Evolutionary conservation across 2,888 invertebrate species (phyloP).

Genomic region (Aleiodes leptofemur): DNA sequence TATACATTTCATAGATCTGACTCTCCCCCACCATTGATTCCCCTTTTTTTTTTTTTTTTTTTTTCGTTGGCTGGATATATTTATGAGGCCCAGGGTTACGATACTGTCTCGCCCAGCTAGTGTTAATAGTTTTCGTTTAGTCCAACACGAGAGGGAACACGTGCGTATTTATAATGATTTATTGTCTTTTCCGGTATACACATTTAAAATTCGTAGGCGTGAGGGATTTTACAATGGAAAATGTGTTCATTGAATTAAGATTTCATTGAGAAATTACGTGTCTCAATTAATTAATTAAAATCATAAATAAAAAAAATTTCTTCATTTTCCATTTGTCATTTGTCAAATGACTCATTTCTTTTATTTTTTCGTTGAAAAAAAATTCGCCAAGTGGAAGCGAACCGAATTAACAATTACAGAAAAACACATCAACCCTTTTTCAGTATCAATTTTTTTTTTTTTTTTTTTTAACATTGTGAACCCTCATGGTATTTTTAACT

Average conservation of each 20-base stretch:
- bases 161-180: conserved; percentile 74
- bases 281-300: background rate
- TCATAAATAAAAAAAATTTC: background rate
- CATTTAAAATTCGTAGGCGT: conserved; percentile 6
- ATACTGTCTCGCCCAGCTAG: conserved; percentile 41
- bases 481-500: conserved; percentile 29
- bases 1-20: conserved; percentile 30
- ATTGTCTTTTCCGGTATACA: conserved; percentile 62
- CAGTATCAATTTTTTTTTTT: conserved; percentile 20
- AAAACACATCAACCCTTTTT: conserved; percentile 45
- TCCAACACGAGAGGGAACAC: conserved; percentile 67
- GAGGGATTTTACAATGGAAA: conserved; percentile 15
- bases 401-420: conserved; percentile 43
- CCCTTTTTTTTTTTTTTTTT: background rate
- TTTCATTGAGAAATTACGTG: background rate
- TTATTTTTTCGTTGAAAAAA: conserved; percentile 7
- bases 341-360: too few relatives aligned
- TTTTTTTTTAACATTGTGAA: conserved; percentile 8
- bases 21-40: conserved; percentile 7
- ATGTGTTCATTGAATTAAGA: background rate
- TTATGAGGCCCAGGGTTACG: conserved; percentile 41
- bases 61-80: conserved; percentile 40
- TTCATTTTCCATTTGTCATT: background rate
- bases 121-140: conserved; percentile 61
- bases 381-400: conserved; percentile 26